phyloP scores from a whole-genome alignment of 2,888 invertebrate genomes.

The Blera fallax region DNA sequence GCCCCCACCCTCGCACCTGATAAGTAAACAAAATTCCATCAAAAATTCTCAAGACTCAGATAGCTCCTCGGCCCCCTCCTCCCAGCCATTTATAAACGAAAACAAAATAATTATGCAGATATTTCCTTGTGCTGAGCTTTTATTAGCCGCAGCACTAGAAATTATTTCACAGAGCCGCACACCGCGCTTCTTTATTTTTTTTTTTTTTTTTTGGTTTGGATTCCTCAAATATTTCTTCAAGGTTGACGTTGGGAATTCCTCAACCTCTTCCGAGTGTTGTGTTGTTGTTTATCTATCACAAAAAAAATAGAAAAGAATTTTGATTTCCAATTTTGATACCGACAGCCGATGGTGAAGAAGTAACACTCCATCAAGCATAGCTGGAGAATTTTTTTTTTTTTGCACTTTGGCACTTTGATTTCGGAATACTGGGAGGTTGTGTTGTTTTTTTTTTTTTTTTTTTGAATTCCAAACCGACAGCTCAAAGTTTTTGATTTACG shows the following conservation, averaged over 20 bases:
- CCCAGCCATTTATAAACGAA: neutral
- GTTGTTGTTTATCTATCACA: slow-evolving; percentile 5
- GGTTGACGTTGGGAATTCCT: slow-evolving; percentile 22
- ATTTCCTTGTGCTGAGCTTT: neutral
- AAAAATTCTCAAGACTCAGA: neutral
- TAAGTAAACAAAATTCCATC: slow-evolving; percentile 19
- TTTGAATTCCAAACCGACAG: slow-evolving; percentile 28
- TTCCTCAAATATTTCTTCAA: slow-evolving; percentile 13
- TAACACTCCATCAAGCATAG: neutral
- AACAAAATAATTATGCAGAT: slow-evolving; percentile 8
- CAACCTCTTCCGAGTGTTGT: slow-evolving; percentile 3
- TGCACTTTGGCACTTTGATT: neutral
- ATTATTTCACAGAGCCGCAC: neutral
- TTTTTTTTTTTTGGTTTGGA: too few species aligned
- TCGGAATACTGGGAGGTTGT: neutral
- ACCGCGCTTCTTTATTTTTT: neutral
- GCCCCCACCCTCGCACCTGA: slow-evolving; percentile 23
- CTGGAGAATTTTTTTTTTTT: neutral
- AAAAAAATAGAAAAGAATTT: neutral
- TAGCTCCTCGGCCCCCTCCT: neutral
- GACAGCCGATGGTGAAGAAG: neutral
- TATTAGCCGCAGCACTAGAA: neutral
- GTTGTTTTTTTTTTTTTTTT: neutral
- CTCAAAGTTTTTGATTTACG: slow-evolving; percentile 26
- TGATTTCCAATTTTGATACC: slow-evolving; percentile 3